These are phyloP conservation scores for Sinopyrophorus schimmeli DNA, from an alignment of 2,888 invertebrate species.

Conservation along the genomic window DNA sequence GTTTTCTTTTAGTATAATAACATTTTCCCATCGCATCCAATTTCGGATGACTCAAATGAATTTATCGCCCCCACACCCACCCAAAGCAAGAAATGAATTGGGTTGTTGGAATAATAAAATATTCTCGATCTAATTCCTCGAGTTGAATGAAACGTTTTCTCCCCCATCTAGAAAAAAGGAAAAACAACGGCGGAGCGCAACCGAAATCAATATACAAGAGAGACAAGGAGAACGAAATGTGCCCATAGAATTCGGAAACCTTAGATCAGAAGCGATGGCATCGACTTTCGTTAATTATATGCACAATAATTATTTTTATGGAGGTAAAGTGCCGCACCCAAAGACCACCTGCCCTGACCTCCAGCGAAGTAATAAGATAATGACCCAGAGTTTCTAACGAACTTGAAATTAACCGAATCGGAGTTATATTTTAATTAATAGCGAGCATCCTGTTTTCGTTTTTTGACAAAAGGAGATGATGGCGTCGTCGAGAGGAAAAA, in stretches of 20 bases:
- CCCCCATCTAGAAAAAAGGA: no score
- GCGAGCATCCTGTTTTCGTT: background rate
- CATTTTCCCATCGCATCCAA: no score
- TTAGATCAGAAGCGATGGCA: slow-evolving; percentile 4
- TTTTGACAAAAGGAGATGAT: background rate
- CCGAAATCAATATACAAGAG: no score
- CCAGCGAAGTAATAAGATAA: slow-evolving; percentile 46
- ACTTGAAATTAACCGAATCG: slow-evolving; percentile 15
- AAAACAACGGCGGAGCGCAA: no score
- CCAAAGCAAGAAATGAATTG: no score
- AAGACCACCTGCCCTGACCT: slow-evolving; percentile 51
- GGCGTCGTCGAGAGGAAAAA: background rate
- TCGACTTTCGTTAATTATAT: slow-evolving; percentile 25
- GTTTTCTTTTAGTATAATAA: no score
- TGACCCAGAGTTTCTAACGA: slow-evolving; percentile 40
- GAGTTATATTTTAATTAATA: background rate
- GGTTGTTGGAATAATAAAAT: no score
- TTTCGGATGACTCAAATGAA: no score
- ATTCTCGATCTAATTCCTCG: no score
- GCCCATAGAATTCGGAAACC: slow-evolving; percentile 7
- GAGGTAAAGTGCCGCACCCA: slow-evolving; percentile 42
- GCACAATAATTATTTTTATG: slow-evolving; percentile 30
- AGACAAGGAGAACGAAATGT: no score
- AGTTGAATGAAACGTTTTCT: no score
- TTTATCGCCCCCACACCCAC: no score